Conservation (phyloP, 2,888 invertebrate species). For the Taenaris catops region DNA sequence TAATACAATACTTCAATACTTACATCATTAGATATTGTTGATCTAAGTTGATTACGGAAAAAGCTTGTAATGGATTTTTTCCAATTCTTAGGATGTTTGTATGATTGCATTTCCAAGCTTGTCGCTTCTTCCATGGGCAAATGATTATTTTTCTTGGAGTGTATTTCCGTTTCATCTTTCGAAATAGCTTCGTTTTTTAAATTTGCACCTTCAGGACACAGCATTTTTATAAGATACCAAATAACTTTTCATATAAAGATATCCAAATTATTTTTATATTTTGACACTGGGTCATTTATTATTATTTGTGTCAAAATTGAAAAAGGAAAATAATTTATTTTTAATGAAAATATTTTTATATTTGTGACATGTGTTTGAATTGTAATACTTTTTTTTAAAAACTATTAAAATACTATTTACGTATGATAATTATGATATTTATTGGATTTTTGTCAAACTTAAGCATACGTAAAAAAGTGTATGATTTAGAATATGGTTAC, state of each 20-base stretch:
- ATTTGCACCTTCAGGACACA: slow-evolving; percentile 57
- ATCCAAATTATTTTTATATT: slow-evolving; percentile 42
- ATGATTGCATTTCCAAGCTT: slow-evolving; percentile 51
- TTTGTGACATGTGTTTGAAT: too few species aligned
- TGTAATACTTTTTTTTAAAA: neutral
- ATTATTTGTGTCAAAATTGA: slow-evolving; percentile 25
- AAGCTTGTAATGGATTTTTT: slow-evolving; percentile 68
- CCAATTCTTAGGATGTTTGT: slow-evolving; percentile 62
- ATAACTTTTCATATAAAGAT: slow-evolving; percentile 37
- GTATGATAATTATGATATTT: too few species aligned
- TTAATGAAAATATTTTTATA: slow-evolving; percentile 4
- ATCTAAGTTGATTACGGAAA: slow-evolving; percentile 62
- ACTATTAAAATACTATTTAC: too few species aligned
- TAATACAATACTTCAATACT: slow-evolving; percentile 25
- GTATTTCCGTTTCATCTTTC: slow-evolving; percentile 39
- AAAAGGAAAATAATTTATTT: slow-evolving; percentile 25
- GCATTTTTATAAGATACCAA: slow-evolving; percentile 46
- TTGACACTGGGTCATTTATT: slow-evolving; percentile 27
- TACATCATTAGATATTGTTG: slow-evolving; percentile 68
- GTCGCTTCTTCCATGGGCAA: slow-evolving; percentile 44
- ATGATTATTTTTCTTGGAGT: slow-evolving; percentile 45
- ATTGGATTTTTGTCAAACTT: too few species aligned
- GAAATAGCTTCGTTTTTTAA: slow-evolving; percentile 41
- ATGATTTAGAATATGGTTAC: too few species aligned
- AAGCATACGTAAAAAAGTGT: too few species aligned